Base-by-base conservation (phyloP, 2,797 vertebrate genomes). In the Gorsachius magnificus region DNA sequence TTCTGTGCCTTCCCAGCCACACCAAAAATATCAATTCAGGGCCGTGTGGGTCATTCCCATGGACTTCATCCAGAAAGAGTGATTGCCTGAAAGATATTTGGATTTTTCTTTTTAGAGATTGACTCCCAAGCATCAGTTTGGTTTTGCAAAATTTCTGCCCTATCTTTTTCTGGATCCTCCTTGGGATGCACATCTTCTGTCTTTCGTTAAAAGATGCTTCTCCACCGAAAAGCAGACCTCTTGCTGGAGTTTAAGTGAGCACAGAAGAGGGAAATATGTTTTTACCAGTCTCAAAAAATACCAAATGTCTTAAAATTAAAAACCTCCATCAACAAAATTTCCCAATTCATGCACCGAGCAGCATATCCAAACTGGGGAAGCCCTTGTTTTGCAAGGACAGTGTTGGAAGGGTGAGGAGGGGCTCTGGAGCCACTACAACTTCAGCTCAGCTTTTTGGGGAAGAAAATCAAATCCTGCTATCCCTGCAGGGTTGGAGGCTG, bases 1-100 rank as follows among this genome's bases (percentile, higher is more conserved):
- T 64, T 60, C 41, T 25, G 21, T 0, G 2, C 19, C 36, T 45
- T 63, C 28, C 57, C 54, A 75, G 56, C 28, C 71, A 35, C 28
- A 10, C 9, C 2, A 1, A 45, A 63, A 72, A 66, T 2, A 9
- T 2, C 68, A 50, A 0, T 46, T 53, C 11, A 17, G 50, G 50
- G 35, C 20, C 16, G 1, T 3, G 24, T 15, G 51, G 46, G 28
- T 54, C 66, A 22, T 50, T 60, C 25, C 71, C 9, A 3, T 11
- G 74, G 57, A 45, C 15, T 92, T 87, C 54, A 57, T 20, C 19
- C 3, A 8, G 87, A 11, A 46, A 63, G 64, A 61, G 15, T 11
- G 4, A 33, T 33, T 79, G 31, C 17, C 65, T 64, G n/a, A 51
- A 71, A 61, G 46, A 12, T 29, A 9, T 18, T 10, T 54, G 60